Evolutionary conservation across 1,140 invertebrate genomes (phyloP).

Genomic region (Drosophila equinoxialis): DNA sequence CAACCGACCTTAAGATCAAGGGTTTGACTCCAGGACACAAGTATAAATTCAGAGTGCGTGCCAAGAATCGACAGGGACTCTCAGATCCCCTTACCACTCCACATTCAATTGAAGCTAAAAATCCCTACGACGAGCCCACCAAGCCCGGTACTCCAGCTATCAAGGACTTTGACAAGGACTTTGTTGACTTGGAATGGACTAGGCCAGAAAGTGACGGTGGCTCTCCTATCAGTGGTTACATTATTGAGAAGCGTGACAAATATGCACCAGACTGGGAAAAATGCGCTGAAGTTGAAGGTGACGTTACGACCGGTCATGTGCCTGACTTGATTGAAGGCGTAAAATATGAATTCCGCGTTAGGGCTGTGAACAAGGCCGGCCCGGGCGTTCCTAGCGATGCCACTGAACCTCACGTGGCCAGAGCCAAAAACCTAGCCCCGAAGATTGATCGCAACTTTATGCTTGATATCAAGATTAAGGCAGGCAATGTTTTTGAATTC

Average conservation of each 20-base stretch:
- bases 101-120: conserved; percentile 97
- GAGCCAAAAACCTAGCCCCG: conserved; percentile 95
- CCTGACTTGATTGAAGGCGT: conserved; percentile 95
- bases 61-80: conserved; percentile 97
- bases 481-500: conserved; percentile 96
- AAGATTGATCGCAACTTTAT: conserved; percentile 97
- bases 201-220: conserved; percentile 94
- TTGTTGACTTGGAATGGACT: conserved; percentile 97
- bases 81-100: conserved; percentile 95
- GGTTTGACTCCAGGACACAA: conserved; percentile 94
- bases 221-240: conserved; percentile 94
- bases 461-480: conserved; percentile 95
- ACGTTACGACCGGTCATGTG: conserved; percentile 92
- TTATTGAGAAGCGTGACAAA: conserved; percentile 98
- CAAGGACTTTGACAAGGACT: conserved; percentile 95
- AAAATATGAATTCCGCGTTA: conserved; percentile 96
- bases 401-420: conserved; percentile 93
- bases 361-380: conserved; percentile 97
- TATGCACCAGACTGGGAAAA: conserved; percentile 94
- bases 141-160: conserved; percentile 95
- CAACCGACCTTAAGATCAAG: conserved; percentile 89
- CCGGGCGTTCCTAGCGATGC: conserved; percentile 94
- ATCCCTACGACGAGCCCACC: conserved; percentile 96
- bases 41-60: conserved; percentile 97
- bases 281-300: conserved; percentile 92